Evolutionary conservation across 2,888 invertebrate species (phyloP).

Genomic region (Serrognathus titanus): DNA sequence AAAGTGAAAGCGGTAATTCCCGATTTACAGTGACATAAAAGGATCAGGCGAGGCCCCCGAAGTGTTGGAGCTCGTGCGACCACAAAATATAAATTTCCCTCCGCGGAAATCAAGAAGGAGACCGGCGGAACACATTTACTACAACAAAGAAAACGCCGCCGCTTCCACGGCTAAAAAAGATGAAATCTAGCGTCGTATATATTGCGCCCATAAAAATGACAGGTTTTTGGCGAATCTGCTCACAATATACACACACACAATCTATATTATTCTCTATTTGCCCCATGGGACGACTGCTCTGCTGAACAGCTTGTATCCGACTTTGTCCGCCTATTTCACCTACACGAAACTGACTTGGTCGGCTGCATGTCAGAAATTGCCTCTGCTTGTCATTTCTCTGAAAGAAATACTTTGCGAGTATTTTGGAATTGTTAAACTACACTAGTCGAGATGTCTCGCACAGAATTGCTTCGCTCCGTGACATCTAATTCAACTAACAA

Average conservation of each 20-base stretch:
- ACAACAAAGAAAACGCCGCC: conserved; percentile 35
- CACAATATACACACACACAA: conserved; percentile 34
- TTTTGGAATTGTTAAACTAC: too few relatives aligned
- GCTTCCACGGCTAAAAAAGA: conserved; percentile 31
- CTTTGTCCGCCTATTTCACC: too few relatives aligned
- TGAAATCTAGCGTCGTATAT: conserved; percentile 39
- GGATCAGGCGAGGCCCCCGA: conserved; percentile 12
- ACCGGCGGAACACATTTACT: conserved; percentile 37
- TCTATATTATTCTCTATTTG: conserved; percentile 38
- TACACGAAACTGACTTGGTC: too few relatives aligned
- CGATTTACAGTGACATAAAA: conserved; percentile 21
- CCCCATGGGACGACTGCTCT: conserved; percentile 32
- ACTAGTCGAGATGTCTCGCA: too few relatives aligned
- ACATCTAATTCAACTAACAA: too few relatives aligned
- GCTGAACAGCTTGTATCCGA: conserved; percentile 13
- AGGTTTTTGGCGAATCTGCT: conserved; percentile 34
- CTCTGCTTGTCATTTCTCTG: too few relatives aligned
- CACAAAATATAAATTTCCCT: conserved; percentile 44
- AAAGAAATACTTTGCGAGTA: too few relatives aligned
- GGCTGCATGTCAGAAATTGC: too few relatives aligned
- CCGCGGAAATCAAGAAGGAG: conserved; percentile 43
- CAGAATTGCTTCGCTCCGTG: too few relatives aligned
- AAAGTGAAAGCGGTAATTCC: conserved; percentile 17
- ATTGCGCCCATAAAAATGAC: conserved; percentile 41
- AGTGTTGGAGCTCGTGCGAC: conserved; percentile 18